Conservation (phyloP, 2,113 vertebrate genomes). For the Ophthalmolycus amberensis region DNA sequence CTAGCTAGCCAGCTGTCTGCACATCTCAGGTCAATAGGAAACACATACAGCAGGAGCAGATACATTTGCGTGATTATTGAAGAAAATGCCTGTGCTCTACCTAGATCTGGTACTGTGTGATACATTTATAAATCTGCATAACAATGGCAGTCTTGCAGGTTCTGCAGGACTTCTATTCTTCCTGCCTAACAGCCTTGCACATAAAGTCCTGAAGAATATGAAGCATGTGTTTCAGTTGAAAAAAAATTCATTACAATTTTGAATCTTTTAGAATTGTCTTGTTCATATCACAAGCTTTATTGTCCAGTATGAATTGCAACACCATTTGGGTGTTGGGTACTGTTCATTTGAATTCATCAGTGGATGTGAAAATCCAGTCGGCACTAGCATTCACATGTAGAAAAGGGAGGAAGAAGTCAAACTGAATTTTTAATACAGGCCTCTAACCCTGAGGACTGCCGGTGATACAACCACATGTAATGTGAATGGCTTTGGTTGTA, state of each 20-base stretch:
- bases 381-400: not conserved
- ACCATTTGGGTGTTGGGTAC: not conserved
- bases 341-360: not conserved
- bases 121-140: not conserved
- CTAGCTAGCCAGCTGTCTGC: not conserved
- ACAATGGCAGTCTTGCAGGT: not conserved
- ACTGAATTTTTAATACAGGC: slow-evolving; percentile 17
- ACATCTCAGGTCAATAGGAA: not conserved
- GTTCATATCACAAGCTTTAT: not conserved
- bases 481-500: not conserved
- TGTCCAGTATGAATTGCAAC: not conserved
- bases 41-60: not conserved
- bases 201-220: not conserved
- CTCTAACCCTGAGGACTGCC: not conserved
- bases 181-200: not conserved
- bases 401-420: slow-evolving; percentile 9
- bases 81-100: not conserved
- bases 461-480: not conserved
- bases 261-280: no score
- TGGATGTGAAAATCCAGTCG: not conserved
- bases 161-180: not conserved
- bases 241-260: not conserved
- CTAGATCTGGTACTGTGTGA: not conserved
- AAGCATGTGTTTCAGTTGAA: not conserved
- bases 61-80: not conserved